A percentile compares a stretch with the other conserved stretches of the same genome.
Conservation (phyloP, 1,140 invertebrate species). For the Berghia stephanieae region DNA sequence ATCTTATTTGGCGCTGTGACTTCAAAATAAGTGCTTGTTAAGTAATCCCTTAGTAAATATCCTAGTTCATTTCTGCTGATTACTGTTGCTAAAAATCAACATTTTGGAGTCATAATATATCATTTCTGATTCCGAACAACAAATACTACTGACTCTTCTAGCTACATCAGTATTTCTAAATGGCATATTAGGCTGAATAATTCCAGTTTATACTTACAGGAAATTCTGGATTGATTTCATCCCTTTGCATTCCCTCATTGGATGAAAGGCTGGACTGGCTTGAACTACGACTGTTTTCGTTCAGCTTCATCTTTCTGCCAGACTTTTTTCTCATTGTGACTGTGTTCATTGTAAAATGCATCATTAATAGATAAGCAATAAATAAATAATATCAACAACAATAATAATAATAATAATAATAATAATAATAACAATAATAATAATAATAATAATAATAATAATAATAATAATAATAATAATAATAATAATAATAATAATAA, state of each 20-base stretch:
- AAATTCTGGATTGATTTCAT: slow-evolving; percentile 32
- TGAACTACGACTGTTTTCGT: background rate
- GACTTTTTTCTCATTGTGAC: too few species aligned
- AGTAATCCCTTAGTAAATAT: too few species aligned
- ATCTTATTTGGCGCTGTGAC: too few species aligned
- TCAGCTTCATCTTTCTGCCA: too few species aligned
- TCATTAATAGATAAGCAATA: background rate
- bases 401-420: background rate
- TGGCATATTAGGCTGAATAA: too few species aligned
- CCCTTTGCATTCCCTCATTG: background rate
- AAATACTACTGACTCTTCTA: background rate
- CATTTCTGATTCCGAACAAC: background rate
- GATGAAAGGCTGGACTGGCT: slow-evolving; percentile 19
- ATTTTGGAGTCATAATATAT: background rate
- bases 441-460: background rate
- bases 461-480: too few species aligned
- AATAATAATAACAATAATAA: slow-evolving; percentile 6
- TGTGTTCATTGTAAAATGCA: background rate
- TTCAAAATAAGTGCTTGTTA: too few species aligned
- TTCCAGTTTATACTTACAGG: slow-evolving; percentile 34
- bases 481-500: too few species aligned
- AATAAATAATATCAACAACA: background rate
- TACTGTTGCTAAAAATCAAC: too few species aligned
- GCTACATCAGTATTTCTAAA: too few species aligned
- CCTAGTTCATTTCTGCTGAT: too few species aligned